A percentile compares a stretch with the other conserved stretches of the same genome.
phyloP scores from a whole-genome alignment of 2,113 vertebrate species.

The Aleadryas rufinucha region DNA sequence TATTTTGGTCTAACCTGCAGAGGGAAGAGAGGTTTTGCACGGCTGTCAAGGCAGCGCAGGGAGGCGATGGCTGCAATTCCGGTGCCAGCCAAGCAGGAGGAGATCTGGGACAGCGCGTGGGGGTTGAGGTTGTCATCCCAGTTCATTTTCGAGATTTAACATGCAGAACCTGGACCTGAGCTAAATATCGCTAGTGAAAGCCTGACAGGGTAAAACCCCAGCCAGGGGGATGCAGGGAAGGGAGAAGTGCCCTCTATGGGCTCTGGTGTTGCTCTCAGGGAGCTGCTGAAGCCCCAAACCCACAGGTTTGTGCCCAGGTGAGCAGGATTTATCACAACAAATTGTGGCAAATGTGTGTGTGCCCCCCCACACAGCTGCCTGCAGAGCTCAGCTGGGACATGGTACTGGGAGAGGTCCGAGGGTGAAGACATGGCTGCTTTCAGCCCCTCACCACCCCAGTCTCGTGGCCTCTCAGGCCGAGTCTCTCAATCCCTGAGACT shows the following conservation, averaged over 20 bases:
- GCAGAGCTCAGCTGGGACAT: not conserved
- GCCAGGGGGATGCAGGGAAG: not conserved
- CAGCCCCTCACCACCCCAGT: accelerated
- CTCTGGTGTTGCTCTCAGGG: not conserved
- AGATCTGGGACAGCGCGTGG: not conserved
- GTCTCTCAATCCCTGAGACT: not conserved
- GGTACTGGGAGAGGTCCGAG: not conserved
- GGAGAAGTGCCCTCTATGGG: accelerated
- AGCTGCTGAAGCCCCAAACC: not conserved
- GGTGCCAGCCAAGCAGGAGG: not conserved
- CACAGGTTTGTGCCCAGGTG: not conserved
- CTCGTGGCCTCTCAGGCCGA: not conserved
- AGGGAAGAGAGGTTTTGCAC: not conserved
- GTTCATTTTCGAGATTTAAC: not conserved
- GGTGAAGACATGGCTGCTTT: accelerated
- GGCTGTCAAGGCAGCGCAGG: not conserved
- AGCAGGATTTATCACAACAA: not conserved
- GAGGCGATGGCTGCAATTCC: not conserved
- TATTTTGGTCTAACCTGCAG: not conserved
- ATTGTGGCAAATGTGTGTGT: not conserved
- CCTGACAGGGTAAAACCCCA: not conserved
- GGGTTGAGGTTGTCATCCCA: not conserved
- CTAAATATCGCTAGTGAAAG: not conserved
- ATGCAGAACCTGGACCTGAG: not conserved
- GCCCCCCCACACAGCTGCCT: not conserved